Evolutionary conservation across 2,888 invertebrate species (phyloP).

Genomic region (Dexiosoma caninum): DNA sequence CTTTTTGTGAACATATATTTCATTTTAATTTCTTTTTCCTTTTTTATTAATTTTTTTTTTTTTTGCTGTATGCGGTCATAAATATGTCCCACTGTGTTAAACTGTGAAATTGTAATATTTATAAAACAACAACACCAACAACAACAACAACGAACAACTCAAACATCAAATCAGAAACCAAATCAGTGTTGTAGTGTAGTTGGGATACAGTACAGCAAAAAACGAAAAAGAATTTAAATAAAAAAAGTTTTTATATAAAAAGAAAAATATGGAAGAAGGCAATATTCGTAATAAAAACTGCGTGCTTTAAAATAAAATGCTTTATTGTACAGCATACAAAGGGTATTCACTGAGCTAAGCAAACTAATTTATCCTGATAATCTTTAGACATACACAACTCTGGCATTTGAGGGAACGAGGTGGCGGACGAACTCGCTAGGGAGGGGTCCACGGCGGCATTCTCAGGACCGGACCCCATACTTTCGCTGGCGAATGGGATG

Average conservation of each 20-base stretch:
- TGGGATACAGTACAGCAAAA: conserved; percentile 15
- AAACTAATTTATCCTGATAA: too few species aligned
- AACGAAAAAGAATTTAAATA: neutral
- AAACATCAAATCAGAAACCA: conserved; percentile 10
- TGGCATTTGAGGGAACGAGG: too few species aligned
- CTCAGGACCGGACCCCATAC: too few species aligned
- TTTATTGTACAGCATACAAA: neutral
- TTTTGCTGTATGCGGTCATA: conserved; percentile 41
- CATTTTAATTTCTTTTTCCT: neutral
- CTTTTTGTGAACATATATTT: neutral
- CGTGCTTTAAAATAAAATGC: neutral
- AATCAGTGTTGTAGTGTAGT: conserved; percentile 16
- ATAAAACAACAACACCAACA: conserved; percentile 17
- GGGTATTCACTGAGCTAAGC: neutral
- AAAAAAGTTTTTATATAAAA: too few species aligned
- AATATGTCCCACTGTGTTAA: conserved; percentile 61
- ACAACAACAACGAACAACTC: neutral
- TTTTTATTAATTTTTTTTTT: conserved; percentile 1
- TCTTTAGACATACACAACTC: too few species aligned
- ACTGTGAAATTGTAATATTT: conserved; percentile 61
- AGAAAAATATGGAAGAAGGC: too few species aligned
- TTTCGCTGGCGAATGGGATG: too few species aligned
- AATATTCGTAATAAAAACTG: conserved; percentile 3
- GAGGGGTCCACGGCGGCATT: too few species aligned
- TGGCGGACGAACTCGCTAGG: too few species aligned